Evolutionary conservation across 2,113 vertebrate genomes (phyloP), one percentile per base, ranked within the genome.

Genomic region (Hyperoodon ampullatus): DNA sequence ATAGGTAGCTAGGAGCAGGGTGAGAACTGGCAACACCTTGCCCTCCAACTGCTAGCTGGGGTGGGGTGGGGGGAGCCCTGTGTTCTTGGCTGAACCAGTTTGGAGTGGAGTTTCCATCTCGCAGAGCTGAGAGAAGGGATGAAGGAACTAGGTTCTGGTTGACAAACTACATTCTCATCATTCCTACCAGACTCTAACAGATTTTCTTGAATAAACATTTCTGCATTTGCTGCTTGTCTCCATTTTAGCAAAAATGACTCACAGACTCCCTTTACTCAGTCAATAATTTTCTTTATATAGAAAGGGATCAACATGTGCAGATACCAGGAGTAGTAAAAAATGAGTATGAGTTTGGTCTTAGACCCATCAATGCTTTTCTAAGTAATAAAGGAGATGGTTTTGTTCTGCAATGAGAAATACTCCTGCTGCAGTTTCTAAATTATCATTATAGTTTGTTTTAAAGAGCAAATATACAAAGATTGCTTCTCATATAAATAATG

Each of bases 401-500:
- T 95, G 21, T 72, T 88, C 8, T 71, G 3, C 12, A 88, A 30
- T 28, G 81, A 96, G 28, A 33, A 74, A 47, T 47, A 61, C 68
- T 88, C 8, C 28, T 88, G 42, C 9, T 70, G 13, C 10, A 58
- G 6, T 85, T 93, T 90, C 60, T 96, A 75, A 83, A 74, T 96
- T 90, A 78, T 74, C 72, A 74, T 83, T 71, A 60, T 47, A 68
- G 84, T 74, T 42, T 50, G n/a, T 88, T 89, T 83, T 74, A 96
- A 89, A 84, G 21, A 88, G 44, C 93, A 26, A 86, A 53, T 87
- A 74, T 71, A 33, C 35, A 88, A 93, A 58, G 82, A 83, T 53
- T 90, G 30, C 88, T 95, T 86, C 28, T 63, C 77, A 82, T 71
- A 60, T 88, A 93, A 96, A 97, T 94, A 96, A 94, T 78, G 81